Percentiles rank a stretch among this genome's conserved stretches.
phyloP scores from a whole-genome alignment of 2,797 vertebrate genomes.

The Jordanella pulchra region DNA sequence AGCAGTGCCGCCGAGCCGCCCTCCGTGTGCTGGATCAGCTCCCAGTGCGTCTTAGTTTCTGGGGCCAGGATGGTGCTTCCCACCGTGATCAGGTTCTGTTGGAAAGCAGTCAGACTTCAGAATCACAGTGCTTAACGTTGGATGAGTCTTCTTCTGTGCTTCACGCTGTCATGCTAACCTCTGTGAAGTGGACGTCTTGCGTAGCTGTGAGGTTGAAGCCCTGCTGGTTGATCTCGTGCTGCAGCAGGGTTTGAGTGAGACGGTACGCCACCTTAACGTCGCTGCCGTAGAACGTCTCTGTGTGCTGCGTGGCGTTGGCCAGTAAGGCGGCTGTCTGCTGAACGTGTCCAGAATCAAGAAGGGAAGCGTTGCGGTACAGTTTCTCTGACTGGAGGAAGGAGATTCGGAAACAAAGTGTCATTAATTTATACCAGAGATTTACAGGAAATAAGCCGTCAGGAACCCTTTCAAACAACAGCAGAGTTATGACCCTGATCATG shows the following conservation, averaged over 20 bases:
- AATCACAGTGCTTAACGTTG: slow-evolving; percentile 34
- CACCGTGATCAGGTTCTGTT: slow-evolving; percentile 90
- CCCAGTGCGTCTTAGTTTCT: slow-evolving; percentile 89
- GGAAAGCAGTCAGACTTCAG: slow-evolving; percentile 38
- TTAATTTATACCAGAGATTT: neutral
- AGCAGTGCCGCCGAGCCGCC: slow-evolving; percentile 90
- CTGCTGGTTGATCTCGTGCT: slow-evolving; percentile 86
- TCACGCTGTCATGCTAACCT: slow-evolving; percentile 76
- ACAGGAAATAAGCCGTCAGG: neutral
- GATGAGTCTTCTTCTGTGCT: slow-evolving; percentile 1
- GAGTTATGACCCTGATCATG: neutral
- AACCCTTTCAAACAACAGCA: neutral
- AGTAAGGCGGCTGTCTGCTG: slow-evolving; percentile 83
- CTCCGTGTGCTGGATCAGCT: slow-evolving; percentile 92
- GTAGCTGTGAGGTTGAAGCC: slow-evolving; percentile 93
- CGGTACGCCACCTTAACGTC: slow-evolving; percentile 89
- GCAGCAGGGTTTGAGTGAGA: slow-evolving; percentile 85
- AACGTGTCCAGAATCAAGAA: slow-evolving; percentile 80
- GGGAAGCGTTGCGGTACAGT: slow-evolving; percentile 81
- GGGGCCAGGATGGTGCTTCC: slow-evolving; percentile 90
- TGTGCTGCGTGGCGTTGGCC: slow-evolving; percentile 84
- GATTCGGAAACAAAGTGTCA: slow-evolving; percentile 8
- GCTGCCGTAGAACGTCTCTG: slow-evolving; percentile 84
- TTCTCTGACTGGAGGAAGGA: slow-evolving; percentile 79
- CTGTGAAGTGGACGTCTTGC: slow-evolving; percentile 93